Percentiles rank a stretch among this genome's conserved stretches.
Evolutionary conservation across 2,797 vertebrate genomes (phyloP).

Genomic region (Stomatorhinus walkeri): DNA sequence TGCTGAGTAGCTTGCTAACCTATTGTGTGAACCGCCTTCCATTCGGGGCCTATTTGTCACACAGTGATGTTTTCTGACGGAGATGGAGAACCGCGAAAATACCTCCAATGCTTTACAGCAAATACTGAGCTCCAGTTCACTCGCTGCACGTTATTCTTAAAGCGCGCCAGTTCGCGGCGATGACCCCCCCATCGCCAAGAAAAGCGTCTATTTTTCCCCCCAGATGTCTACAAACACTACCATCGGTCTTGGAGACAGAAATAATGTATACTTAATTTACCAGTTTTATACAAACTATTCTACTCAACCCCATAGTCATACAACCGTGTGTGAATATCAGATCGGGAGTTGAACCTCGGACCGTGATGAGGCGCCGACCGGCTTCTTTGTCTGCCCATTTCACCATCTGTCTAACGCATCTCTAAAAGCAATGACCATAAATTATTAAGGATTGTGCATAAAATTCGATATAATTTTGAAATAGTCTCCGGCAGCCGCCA

Average conservation of each 20-base stretch:
- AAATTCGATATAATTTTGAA: neutral
- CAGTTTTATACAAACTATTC: neutral
- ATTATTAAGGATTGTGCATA: neutral
- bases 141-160: neutral
- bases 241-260: neutral
- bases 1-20: neutral
- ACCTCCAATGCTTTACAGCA: neutral
- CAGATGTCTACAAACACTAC: neutral
- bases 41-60: neutral
- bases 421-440: neutral
- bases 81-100: neutral
- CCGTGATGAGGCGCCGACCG: neutral
- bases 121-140: neutral
- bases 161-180: neutral
- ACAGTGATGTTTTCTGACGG: neutral
- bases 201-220: neutral
- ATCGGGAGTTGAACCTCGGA: neutral
- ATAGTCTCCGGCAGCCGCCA: neutral
- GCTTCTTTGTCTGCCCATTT: neutral
- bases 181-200: neutral
- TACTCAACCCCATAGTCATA: neutral
- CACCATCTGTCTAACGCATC: neutral
- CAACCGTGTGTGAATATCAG: neutral
- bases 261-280: neutral
- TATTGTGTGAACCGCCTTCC: neutral